Percentiles rank a stretch among this genome's conserved stretches.
Conservation (phyloP, 30 jellyfish, hydroid and myxozoan species). For the Chrysaora quinquecirrha region DNA sequence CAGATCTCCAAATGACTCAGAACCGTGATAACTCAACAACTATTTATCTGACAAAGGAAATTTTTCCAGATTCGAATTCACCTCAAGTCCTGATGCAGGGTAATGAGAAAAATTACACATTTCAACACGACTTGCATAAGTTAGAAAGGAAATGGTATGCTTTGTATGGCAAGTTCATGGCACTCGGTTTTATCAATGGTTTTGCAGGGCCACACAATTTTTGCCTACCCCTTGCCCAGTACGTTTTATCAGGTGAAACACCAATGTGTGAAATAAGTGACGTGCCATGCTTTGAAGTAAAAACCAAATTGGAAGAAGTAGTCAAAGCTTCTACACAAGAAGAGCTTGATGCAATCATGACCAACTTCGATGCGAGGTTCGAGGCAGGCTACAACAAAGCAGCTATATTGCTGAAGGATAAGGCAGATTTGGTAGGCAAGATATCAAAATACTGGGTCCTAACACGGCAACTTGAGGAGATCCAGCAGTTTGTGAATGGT, state of each 20-base stretch:
- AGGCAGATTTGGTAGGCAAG: not conserved
- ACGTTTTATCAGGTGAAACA: constrained; percentile 2
- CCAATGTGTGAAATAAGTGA: not conserved
- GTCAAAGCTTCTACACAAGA: not conserved
- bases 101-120: constrained; percentile 13
- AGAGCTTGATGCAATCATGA: constrained; percentile 18
- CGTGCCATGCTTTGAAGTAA: constrained; percentile 21
- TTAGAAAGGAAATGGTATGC: not conserved
- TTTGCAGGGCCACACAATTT: constrained; percentile 25
- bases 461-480: constrained; percentile 18
- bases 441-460: constrained; percentile 2
- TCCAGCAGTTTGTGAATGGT: constrained; percentile 33
- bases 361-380: constrained; percentile 22
- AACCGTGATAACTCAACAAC: too few species aligned
- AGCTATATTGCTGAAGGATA: not conserved
- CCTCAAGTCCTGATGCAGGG: constrained; percentile 17
- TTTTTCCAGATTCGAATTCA: too few species aligned
- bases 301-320: constrained; percentile 7
- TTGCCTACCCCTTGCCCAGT: constrained; percentile 12
- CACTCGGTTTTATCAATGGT: constrained; percentile 6
- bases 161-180: constrained; percentile 8
- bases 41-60: too few species aligned
- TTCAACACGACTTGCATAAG: constrained; percentile 33
- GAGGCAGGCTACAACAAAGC: constrained; percentile 49
- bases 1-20: too few species aligned